These are phyloP conservation scores for Meloidogyne chitwoodi DNA, from an alignment of 1,140 invertebrate genomes.

Conservation along the genomic window DNA sequence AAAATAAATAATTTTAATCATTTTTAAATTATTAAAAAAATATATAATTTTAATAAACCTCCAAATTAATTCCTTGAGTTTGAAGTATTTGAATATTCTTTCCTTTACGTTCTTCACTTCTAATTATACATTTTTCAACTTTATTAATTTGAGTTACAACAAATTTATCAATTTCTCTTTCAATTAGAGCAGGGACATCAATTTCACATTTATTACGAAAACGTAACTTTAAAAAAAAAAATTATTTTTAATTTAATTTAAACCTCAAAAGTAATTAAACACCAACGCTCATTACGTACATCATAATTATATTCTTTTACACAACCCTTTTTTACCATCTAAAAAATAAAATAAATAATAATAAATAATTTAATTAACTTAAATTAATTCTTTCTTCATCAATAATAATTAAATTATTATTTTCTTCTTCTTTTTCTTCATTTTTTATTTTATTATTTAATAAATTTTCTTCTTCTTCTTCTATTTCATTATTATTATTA, in stretches of 20 bases:
- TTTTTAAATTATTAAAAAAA: no score
- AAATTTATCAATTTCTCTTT: constrained; percentile 70
- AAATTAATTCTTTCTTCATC: neutral
- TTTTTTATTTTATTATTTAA: constrained; percentile 11
- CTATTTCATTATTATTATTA: constrained; percentile 28
- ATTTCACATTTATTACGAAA: constrained; percentile 54
- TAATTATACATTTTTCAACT: constrained; percentile 76
- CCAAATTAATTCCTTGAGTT: constrained; percentile 90
- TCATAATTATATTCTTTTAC: constrained; percentile 74
- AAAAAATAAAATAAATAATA: neutral
- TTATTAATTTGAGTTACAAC: constrained; percentile 75
- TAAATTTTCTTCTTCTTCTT: neutral
- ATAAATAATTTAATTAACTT: neutral
- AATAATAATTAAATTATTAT: neutral
- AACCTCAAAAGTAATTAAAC: constrained; percentile 70
- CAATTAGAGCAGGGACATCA: constrained; percentile 65
- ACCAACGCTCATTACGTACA: constrained; percentile 70
- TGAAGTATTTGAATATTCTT: constrained; percentile 69
- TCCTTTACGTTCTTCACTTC: constrained; percentile 57
- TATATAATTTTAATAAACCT: constrained; percentile 63
- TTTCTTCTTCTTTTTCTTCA: neutral
- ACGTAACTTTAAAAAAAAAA: constrained; percentile 60
- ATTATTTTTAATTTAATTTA: constrained; percentile 15
- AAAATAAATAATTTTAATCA: no score
- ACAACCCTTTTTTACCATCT: constrained; percentile 8